Evolutionary conservation across 2,113 vertebrate species (phyloP).

Genomic region (Pogona vitticeps): DNA sequence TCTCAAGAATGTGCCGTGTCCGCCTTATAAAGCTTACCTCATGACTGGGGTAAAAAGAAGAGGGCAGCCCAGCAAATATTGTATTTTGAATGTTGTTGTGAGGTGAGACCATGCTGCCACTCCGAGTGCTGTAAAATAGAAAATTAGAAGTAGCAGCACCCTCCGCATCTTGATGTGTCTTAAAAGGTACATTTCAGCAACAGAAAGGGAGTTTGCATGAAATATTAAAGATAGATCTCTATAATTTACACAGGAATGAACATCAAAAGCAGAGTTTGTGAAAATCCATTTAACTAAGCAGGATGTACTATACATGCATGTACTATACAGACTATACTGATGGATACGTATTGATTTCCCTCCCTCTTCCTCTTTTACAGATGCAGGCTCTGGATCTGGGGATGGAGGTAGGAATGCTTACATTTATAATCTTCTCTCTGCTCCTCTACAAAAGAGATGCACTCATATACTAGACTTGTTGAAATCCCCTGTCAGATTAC

Average conservation of each 20-base stretch:
- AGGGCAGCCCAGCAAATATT: not conserved
- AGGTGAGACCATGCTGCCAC: not conserved
- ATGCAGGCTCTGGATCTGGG: constrained; percentile 86
- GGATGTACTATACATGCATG: constrained; percentile 34
- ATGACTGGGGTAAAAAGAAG: not conserved
- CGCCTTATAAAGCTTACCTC: not conserved
- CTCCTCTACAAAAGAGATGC: not conserved
- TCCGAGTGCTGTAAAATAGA: not conserved
- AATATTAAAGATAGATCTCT: constrained; percentile 53
- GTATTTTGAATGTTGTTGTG: not conserved
- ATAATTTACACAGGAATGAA: constrained; percentile 52
- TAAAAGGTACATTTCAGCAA: not conserved
- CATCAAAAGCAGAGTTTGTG: not conserved
- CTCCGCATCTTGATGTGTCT: not conserved
- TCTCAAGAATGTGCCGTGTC: too few species aligned
- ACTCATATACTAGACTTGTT: constrained; percentile 22
- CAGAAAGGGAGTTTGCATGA: constrained; percentile 42
- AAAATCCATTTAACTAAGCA: constrained; percentile 20
- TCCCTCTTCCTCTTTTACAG: constrained; percentile 64
- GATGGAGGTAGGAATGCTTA: constrained; percentile 80
- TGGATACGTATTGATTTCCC: constrained; percentile 41
- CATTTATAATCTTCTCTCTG: constrained; percentile 37
- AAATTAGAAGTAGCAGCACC: not conserved
- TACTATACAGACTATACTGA: constrained; percentile 4
- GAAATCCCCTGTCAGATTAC: not conserved